phyloP scores from a whole-genome alignment of 2,888 invertebrate genomes.

The Lycia hirtaria region DNA sequence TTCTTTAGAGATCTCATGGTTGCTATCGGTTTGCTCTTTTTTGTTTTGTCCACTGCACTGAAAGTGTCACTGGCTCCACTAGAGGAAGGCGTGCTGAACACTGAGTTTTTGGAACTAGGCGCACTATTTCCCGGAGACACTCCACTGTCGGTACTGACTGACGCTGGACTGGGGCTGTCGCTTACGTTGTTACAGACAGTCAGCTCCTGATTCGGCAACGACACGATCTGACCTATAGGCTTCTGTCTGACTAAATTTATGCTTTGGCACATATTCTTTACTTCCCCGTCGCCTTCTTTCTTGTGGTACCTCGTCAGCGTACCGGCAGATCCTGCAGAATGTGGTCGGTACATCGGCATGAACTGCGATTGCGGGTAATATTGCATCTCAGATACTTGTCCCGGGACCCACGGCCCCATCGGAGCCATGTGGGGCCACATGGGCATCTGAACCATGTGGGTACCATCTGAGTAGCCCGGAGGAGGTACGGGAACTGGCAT shows the following conservation, averaged over 20 bases:
- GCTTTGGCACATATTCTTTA: constrained; percentile 81
- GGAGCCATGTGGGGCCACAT: constrained; percentile 77
- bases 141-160: constrained; percentile 77
- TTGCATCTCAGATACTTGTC: constrained; percentile 73
- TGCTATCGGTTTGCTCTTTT: constrained; percentile 69
- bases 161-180: constrained; percentile 77
- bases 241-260: constrained; percentile 82
- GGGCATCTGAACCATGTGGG: constrained; percentile 75
- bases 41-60: constrained; percentile 62
- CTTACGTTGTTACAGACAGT: constrained; percentile 75
- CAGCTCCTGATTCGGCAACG: constrained; percentile 76
- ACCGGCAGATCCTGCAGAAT: constrained; percentile 80
- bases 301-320: constrained; percentile 78
- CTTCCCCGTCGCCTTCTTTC: constrained; percentile 68
- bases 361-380: constrained; percentile 79
- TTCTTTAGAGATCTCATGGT: constrained; percentile 73
- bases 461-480: constrained; percentile 66
- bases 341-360: constrained; percentile 77
- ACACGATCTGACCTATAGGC: constrained; percentile 81
- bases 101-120: constrained; percentile 72
- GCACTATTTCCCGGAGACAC: constrained; percentile 77
- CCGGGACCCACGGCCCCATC: constrained; percentile 72
- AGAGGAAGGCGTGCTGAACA: constrained; percentile 60
- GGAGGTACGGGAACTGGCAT: constrained; percentile 65
- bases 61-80: constrained; percentile 56